phyloP scores from a whole-genome alignment of 2,888 invertebrate genomes.

The Gandaritis pyraliata region DNA sequence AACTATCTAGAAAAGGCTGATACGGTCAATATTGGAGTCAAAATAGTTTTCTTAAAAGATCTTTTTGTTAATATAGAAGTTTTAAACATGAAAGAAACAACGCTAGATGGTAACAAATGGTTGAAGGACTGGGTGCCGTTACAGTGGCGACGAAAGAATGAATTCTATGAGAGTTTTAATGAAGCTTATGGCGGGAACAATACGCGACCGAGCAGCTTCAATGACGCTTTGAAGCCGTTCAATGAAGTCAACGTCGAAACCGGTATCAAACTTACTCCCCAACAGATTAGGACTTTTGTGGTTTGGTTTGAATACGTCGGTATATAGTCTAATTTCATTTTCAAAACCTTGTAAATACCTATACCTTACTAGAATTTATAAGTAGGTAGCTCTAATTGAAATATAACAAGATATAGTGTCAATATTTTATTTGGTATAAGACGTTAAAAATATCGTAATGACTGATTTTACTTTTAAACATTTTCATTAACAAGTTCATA shows the following conservation, averaged over 20 bases:
- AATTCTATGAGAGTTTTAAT: slow-evolving; percentile 59
- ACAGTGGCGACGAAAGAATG: slow-evolving; percentile 72
- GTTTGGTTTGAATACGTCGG: slow-evolving; percentile 43
- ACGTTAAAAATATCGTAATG: slow-evolving; percentile 10
- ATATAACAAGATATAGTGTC: neutral
- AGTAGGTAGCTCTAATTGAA: too few relatives aligned
- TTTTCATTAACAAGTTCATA: slow-evolving; percentile 46
- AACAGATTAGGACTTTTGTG: slow-evolving; percentile 90
- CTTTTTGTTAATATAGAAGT: slow-evolving; percentile 85
- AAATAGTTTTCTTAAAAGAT: slow-evolving; percentile 81
- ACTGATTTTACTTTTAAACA: slow-evolving; percentile 4
- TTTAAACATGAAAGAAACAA: slow-evolving; percentile 84
- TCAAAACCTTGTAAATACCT: neutral
- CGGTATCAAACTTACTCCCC: slow-evolving; percentile 84
- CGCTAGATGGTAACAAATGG: slow-evolving; percentile 87
- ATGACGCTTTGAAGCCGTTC: slow-evolving; percentile 32
- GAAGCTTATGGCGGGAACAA: slow-evolving; percentile 51
- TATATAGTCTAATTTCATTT: neutral
- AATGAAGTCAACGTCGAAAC: slow-evolving; percentile 49
- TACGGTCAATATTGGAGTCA: slow-evolving; percentile 74
- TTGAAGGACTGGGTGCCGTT: slow-evolving; percentile 80
- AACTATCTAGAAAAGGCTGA: slow-evolving; percentile 90
- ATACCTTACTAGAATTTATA: too few relatives aligned
- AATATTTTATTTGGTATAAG: slow-evolving; percentile 18
- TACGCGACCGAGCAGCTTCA: slow-evolving; percentile 39